Percentiles rank a stretch among this genome's conserved stretches.
These are phyloP conservation scores for Otus scops DNA, from an alignment of 2,797 vertebrate genomes.

Conservation along the genomic window DNA sequence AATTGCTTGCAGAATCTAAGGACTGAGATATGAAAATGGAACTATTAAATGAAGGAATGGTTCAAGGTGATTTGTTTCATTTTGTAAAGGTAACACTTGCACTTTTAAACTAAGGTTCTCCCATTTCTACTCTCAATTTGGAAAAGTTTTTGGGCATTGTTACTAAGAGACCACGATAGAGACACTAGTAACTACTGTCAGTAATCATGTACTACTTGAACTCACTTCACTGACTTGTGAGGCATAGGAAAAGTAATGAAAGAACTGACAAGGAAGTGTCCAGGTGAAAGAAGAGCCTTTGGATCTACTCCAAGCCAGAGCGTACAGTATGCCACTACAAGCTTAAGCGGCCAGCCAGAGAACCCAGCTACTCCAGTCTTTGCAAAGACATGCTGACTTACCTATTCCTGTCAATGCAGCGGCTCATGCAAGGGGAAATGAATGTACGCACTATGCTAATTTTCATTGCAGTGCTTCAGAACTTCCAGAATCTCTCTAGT, in stretches of 20 bases:
- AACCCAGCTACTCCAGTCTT: neutral
- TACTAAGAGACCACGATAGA: neutral
- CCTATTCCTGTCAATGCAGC: neutral
- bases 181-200: neutral
- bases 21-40: neutral
- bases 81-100: neutral
- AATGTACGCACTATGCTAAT: fast-evolving
- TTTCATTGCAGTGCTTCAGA: neutral
- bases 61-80: neutral
- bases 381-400: neutral
- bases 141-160: neutral
- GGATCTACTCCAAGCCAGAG: neutral
- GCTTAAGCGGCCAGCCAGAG: neutral
- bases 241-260: neutral
- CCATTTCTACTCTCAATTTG: neutral
- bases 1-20: neutral
- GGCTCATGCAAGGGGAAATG: neutral
- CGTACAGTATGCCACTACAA: neutral
- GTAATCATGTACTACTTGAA: neutral
- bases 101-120: neutral
- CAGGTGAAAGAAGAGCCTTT: neutral
- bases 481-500: neutral
- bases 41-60: neutral
- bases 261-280: neutral
- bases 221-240: neutral